Base-by-base conservation (phyloP, 2,888 invertebrate species). In the Rhamnusium bicolor region DNA sequence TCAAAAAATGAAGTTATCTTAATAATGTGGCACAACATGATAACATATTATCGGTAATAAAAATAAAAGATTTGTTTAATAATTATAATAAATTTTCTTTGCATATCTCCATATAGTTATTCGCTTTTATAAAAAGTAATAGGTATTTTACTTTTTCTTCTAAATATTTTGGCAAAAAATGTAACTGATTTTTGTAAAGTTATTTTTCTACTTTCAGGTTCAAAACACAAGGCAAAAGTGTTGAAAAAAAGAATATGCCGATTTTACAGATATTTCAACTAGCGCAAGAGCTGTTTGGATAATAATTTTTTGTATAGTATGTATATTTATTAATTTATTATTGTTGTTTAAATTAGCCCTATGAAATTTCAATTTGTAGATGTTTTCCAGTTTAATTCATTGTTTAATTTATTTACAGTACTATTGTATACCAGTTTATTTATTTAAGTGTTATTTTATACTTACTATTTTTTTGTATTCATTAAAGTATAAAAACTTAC, bases 251-350 rank as follows among this genome's bases (percentile, higher is more conserved):
- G 84, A 85, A 73, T 77, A 77, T 69, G 71, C 75, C 51, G 83
- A 82, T 69, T 84, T 83, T 68, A 79, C 81, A 14, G 74, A 76
- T 56, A 69, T 81, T 24, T 79, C 81, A 6, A 73, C 81, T 19
- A 80, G 75, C 53, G 78, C 80, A 53, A 84, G 81, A 73, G 85
- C 84, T 54, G 79, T 86, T 14, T 86, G 85, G 83, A 81, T 87
- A 19, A 80, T 88, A 49, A 69, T 86, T 67, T 81, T 88, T 72
- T 85, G 85, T 79, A 79, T 85, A 61, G 78, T 83, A 71, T 87
- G 86, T 80, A 80, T 87, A 61, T 84, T 87, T 80, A 71, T 87
- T 32, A 87, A 86, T 77, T 83, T 88, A 72, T 78, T 86, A 58
- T 76, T 86, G 73, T 80, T 88, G 74, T 84, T 86, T 74, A 83